Percentiles rank a stretch among this genome's conserved stretches.
These are phyloP conservation scores for Sycophila texana DNA, from an alignment of 2,888 invertebrate species.

Conservation along the genomic window DNA sequence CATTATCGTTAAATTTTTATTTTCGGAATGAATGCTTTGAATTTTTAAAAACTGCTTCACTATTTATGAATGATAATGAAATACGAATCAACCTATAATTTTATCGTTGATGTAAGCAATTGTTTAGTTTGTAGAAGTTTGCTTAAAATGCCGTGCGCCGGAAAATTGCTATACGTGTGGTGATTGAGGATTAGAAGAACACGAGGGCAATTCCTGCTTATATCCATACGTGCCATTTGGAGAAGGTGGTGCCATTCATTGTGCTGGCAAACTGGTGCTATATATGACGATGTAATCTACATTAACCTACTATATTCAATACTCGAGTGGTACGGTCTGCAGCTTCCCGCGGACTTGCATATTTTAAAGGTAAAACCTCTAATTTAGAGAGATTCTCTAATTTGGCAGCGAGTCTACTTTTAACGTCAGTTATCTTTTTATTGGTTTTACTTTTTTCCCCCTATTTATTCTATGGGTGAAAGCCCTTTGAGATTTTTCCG, in stretches of 20 bases:
- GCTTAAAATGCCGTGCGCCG: neutral
- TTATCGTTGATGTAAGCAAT: neutral
- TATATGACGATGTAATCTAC: neutral
- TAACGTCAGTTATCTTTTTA: neutral
- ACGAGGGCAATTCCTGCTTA: neutral
- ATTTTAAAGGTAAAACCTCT: neutral
- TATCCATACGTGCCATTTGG: neutral
- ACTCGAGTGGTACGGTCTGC: neutral
- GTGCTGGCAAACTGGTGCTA: neutral
- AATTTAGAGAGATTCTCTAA: neutral
- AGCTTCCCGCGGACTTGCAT: neutral
- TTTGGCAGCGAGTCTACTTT: neutral
- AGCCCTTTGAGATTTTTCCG: too few species aligned
- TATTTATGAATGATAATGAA: neutral
- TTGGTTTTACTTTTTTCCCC: neutral
- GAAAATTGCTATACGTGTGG: neutral
- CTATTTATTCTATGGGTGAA: too few species aligned
- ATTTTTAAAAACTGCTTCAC: constrained; percentile 3
- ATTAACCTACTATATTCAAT: neutral
- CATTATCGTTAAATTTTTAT: too few species aligned
- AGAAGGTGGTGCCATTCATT: neutral
- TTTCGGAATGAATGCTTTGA: neutral
- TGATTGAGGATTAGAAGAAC: neutral
- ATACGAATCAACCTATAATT: too few species aligned
- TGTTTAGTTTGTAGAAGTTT: neutral